Conservation (phyloP, 2,113 vertebrate species). For the Cephalopholis sonnerati region DNA sequence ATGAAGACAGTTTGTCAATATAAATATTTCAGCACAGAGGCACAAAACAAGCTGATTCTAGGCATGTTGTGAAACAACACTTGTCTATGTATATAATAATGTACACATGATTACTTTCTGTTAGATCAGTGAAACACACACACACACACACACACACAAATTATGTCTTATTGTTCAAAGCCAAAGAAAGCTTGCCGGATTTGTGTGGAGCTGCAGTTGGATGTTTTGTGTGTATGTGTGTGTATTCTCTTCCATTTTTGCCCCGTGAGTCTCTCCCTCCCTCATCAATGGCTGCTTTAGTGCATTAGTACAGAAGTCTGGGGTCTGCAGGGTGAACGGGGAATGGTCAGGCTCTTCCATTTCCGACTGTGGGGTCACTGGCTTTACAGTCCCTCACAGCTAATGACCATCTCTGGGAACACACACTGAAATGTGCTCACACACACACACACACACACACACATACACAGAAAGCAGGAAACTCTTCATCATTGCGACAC, state of each 20-base stretch:
- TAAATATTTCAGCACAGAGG: conserved; percentile 33
- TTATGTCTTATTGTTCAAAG: background rate
- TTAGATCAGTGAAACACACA: background rate
- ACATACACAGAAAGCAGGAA: conserved; percentile 3
- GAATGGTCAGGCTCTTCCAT: conserved; percentile 60
- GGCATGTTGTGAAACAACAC: background rate
- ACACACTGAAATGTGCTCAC: conserved; percentile 35
- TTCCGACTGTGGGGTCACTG: conserved; percentile 58
- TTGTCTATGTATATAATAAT: background rate
- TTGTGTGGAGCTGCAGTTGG: background rate
- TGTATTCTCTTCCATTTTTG: background rate
- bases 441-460: conserved; percentile 10
- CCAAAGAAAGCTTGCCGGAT: conserved; percentile 18
- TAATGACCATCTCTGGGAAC: conserved; percentile 75
- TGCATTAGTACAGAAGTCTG: conserved; percentile 65
- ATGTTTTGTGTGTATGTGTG: background rate
- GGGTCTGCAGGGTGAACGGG: conserved; percentile 50
- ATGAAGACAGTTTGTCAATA: conserved; percentile 37
- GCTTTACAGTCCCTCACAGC: conserved; percentile 64
- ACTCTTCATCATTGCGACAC: conserved; percentile 70
- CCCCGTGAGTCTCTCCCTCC: conserved; percentile 29
- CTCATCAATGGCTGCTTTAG: conserved; percentile 55
- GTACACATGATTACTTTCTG: background rate
- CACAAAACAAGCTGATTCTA: background rate
- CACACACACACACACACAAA: background rate